Conservation (phyloP, 1,140 invertebrate species). For the Uloborus diversus region DNA sequence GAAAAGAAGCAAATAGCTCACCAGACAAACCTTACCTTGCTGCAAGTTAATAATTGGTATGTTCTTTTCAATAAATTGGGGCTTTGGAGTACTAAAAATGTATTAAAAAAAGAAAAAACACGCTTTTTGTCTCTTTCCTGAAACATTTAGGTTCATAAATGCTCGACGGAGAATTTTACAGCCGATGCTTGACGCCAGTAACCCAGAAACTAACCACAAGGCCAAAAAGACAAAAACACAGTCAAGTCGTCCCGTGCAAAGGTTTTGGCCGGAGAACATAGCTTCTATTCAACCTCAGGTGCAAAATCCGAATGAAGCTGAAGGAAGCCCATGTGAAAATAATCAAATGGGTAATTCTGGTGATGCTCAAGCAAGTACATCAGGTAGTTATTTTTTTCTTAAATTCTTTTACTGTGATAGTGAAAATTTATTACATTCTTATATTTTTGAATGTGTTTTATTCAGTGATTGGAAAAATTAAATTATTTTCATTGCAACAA, state of each 20-base stretch:
- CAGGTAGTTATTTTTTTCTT: conserved; percentile 13
- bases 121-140: no score
- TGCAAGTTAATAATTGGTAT: conserved; percentile 84
- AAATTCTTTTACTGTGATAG: no score
- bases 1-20: conserved; percentile 99
- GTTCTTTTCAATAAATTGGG: no score
- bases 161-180: conserved; percentile 89
- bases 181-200: conserved; percentile 80
- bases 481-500: no score
- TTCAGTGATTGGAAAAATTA: no score
- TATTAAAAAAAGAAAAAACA: no score
- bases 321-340: conserved; percentile 28
- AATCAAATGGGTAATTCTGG: conserved; percentile 21
- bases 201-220: conserved; percentile 63
- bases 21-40: conserved; percentile 99
- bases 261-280: conserved; percentile 72
- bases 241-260: conserved; percentile 67
- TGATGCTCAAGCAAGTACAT: conserved; percentile 50
- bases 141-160: conserved; percentile 73
- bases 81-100: no score
- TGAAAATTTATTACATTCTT: no score
- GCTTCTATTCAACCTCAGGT: conserved; percentile 66
- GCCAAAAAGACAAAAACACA: conserved; percentile 63
- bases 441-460: no score
- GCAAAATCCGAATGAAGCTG: conserved; percentile 54